Conservation (phyloP, 1,140 invertebrate genomes). For the Homalodisca vitripennis region DNA sequence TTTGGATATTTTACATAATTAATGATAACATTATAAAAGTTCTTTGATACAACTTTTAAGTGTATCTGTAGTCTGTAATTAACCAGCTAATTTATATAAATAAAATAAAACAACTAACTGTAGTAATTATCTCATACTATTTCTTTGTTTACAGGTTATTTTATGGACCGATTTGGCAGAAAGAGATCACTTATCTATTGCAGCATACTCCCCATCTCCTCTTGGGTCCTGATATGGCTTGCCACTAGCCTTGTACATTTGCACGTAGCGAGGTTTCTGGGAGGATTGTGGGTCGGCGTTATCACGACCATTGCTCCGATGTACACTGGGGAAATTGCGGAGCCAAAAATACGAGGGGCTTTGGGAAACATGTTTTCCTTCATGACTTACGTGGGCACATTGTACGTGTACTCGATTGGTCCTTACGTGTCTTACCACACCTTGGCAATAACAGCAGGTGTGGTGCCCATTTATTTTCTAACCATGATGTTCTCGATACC, state of each 20-base stretch:
- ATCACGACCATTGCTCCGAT: conserved; percentile 54
- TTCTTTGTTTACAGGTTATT: conserved; percentile 44
- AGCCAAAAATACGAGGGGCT: conserved; percentile 58
- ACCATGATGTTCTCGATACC: conserved; percentile 71
- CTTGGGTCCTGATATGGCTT: conserved; percentile 33
- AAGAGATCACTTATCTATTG: conserved; percentile 64
- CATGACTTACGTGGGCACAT: conserved; percentile 69
- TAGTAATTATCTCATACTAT: neutral
- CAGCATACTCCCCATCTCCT: conserved; percentile 43
- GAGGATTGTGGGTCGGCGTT: conserved; percentile 54
- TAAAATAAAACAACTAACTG: too few species aligned
- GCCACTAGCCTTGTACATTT: conserved; percentile 43
- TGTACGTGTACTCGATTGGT: conserved; percentile 69
- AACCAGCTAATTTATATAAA: too few species aligned
- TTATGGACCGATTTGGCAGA: conserved; percentile 74
- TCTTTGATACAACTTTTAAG: too few species aligned
- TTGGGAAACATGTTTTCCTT: conserved; percentile 67
- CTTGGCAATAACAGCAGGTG: conserved; percentile 62
- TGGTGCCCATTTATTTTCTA: conserved; percentile 61
- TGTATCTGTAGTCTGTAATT: too few species aligned
- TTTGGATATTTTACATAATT: too few species aligned
- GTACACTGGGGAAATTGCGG: conserved; percentile 65
- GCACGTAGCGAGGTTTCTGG: conserved; percentile 60
- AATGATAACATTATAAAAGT: too few species aligned
- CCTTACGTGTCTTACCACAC: conserved; percentile 65